Evolutionary conservation across 2,797 vertebrate genomes (phyloP).

Genomic region (Macropodus opercularis): DNA sequence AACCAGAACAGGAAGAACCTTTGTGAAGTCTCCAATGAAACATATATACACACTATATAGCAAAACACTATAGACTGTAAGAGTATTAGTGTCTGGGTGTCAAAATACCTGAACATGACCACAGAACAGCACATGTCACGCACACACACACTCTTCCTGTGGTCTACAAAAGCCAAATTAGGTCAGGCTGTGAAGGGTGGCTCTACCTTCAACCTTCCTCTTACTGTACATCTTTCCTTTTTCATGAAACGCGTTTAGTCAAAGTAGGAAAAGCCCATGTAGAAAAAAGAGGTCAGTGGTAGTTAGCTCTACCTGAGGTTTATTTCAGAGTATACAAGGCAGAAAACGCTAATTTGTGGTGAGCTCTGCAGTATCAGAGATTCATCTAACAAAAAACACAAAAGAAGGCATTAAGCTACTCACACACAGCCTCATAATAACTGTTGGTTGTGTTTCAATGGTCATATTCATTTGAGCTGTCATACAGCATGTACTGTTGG

Average conservation of each 20-base stretch:
- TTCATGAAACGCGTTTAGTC: slow-evolving; percentile 12
- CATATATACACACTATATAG: no score
- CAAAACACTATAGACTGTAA: no score
- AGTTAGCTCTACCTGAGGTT: no score
- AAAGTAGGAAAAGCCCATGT: slow-evolving; percentile 4
- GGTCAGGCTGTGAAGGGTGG: slow-evolving; percentile 28
- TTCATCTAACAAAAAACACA: no score
- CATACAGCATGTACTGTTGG: not conserved
- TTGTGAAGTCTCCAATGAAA: slow-evolving; percentile 2
- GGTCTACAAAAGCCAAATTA: slow-evolving; percentile 25
- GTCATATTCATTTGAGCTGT: not conserved
- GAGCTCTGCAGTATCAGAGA: no score
- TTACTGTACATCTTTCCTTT: slow-evolving; percentile 16
- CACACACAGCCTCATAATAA: not conserved
- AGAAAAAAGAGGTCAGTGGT: no score
- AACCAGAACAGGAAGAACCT: slow-evolving; percentile 29
- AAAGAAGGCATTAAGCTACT: not conserved
- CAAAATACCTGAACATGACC: slow-evolving; percentile 32
- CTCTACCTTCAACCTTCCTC: slow-evolving; percentile 8
- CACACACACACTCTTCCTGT: not conserved
- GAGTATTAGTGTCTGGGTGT: no score
- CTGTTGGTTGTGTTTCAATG: not conserved
- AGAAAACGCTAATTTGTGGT: no score
- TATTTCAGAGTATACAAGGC: no score
- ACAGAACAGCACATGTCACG: slow-evolving; percentile 18